Conservation (phyloP, 30 jellyfish, hydroid and myxozoan species). For the Aurelia coerulea region DNA sequence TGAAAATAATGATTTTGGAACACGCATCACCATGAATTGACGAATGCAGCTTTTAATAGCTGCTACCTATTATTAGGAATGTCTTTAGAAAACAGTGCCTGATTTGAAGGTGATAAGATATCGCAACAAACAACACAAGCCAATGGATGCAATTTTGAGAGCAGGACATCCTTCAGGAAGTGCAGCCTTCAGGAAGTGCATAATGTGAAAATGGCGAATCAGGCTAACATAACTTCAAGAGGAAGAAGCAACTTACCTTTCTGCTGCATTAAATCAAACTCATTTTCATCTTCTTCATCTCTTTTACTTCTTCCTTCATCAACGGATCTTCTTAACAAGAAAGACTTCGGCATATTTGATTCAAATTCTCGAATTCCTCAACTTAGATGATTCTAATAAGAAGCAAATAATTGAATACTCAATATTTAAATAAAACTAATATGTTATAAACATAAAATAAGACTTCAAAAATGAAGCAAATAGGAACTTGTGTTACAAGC, state of each 20-base stretch:
- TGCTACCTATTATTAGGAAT: no score
- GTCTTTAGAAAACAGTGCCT: no score
- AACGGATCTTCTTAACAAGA: constrained; percentile 65
- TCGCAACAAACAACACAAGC: no score
- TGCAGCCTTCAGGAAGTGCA: no score
- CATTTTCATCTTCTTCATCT: constrained; percentile 19
- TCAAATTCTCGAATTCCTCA: constrained; percentile 2
- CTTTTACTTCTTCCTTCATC: constrained; percentile 28
- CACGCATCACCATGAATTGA: no score
- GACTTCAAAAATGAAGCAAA: constrained; percentile 28
- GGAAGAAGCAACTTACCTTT: constrained; percentile 23
- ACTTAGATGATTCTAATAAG: not conserved
- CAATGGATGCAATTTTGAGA: no score
- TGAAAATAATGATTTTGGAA: no score
- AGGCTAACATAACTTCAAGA: no score
- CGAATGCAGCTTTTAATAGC: no score
- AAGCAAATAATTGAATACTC: not conserved
- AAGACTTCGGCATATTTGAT: constrained; percentile 83
- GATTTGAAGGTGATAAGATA: no score
- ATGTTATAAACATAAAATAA: constrained; percentile 58
- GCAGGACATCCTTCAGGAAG: no score
- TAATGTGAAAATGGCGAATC: no score
- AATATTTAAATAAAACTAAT: not conserved
- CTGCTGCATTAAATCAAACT: not conserved
- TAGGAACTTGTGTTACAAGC: constrained; percentile 45